Percentiles rank a stretch among this genome's conserved stretches.
Conservation (phyloP, 53 echinoderm and acorn worm genomes). For the Temnopleurus reevesii region DNA sequence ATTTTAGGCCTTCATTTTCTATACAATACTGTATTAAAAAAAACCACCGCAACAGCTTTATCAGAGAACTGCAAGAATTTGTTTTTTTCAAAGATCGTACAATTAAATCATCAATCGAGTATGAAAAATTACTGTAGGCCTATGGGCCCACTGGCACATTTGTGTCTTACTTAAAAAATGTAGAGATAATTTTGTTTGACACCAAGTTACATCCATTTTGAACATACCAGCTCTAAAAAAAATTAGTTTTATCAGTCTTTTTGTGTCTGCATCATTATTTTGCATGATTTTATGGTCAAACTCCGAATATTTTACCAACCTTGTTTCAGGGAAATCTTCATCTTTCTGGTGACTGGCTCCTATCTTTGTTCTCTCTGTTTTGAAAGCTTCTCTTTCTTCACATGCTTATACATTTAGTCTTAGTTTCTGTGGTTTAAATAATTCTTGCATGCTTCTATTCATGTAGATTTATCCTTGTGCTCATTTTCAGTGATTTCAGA, state of each 20-base stretch:
- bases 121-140: too few relatives aligned
- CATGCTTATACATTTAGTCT: neutral
- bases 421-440: neutral
- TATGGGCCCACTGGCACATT: too few relatives aligned
- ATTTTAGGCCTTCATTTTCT: too few relatives aligned
- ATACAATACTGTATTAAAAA: too few relatives aligned
- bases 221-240: neutral
- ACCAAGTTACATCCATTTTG: conserved; percentile 35
- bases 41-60: too few relatives aligned
- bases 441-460: neutral
- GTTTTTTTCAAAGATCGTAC: too few relatives aligned
- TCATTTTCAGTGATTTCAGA: neutral
- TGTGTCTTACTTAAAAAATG: neutral
- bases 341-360: neutral
- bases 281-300: neutral
- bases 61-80: too few relatives aligned
- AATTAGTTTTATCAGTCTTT: neutral
- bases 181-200: neutral
- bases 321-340: neutral
- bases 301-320: neutral
- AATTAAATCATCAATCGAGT: too few relatives aligned
- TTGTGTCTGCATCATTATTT: neutral
- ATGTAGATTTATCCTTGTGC: neutral
- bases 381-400: neutral
- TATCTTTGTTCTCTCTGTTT: neutral